A percentile compares a stretch with the other conserved stretches of the same genome.
Conservation (phyloP, 2,888 invertebrate genomes). For the Pyrgus malvae region DNA sequence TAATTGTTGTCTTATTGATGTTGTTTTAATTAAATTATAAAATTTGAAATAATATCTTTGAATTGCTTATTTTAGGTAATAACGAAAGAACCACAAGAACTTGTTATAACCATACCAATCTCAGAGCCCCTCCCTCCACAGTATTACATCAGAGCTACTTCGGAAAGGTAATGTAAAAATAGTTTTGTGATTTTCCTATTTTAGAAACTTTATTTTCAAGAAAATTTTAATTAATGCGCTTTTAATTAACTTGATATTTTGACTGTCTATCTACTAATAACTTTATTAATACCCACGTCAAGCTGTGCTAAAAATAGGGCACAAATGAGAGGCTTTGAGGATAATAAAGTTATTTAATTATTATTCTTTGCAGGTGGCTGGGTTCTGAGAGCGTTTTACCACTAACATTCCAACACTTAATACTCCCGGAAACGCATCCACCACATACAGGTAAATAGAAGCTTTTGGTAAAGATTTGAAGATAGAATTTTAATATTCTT, state of each 20-base stretch:
- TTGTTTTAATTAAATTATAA: not conserved
- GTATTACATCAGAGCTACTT: slow-evolving; percentile 93
- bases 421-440: slow-evolving; percentile 94
- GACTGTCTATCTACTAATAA: no score
- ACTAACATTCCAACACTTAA: slow-evolving; percentile 91
- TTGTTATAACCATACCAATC: slow-evolving; percentile 97
- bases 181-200: no score
- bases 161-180: slow-evolving; percentile 89
- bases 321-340: no score
- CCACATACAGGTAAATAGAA: slow-evolving; percentile 89
- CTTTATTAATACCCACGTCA: no score
- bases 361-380: slow-evolving; percentile 74
- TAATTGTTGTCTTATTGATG: not conserved
- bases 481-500: no score
- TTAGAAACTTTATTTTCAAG: no score
- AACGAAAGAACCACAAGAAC: slow-evolving; percentile 87
- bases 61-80: slow-evolving; percentile 85
- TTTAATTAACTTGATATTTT: no score
- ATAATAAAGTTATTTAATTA: no score
- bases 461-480: not conserved
- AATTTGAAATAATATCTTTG: no score
- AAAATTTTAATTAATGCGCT: no score
- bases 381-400: slow-evolving; percentile 83
- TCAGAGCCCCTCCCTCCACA: slow-evolving; percentile 95
- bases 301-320: no score